A percentile compares a stretch with the other conserved stretches of the same genome.
Conservation (phyloP, 2,888 invertebrate genomes). For the Hydrotaea diabolus region DNA sequence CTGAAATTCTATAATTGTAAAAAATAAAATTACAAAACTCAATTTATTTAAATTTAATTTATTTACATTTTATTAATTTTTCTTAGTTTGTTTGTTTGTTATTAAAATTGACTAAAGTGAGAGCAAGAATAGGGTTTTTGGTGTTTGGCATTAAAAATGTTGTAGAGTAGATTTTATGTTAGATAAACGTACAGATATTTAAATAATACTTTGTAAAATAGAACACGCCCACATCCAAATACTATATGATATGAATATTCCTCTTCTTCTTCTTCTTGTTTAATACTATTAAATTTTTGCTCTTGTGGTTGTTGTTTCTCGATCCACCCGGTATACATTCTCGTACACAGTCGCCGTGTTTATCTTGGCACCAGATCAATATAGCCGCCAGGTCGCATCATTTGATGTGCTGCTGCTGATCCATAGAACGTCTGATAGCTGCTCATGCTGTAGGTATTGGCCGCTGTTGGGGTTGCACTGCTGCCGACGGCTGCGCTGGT, state of each 20-base stretch:
- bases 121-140: not conserved
- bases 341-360: conserved; percentile 37
- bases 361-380: conserved; percentile 80
- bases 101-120: conserved; percentile 38
- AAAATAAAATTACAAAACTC: too few species aligned
- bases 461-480: conserved; percentile 48
- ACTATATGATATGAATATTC: conserved; percentile 12
- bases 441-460: conserved; percentile 77
- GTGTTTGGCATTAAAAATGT: not conserved
- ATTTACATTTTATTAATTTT: conserved; percentile 15
- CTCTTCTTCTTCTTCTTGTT: not conserved
- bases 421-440: conserved; percentile 79
- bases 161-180: conserved; percentile 43
- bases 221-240: conserved; percentile 21
- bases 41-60: not conserved
- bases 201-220: conserved; percentile 5
- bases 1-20: too few species aligned
- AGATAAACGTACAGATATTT: conserved; percentile 35
- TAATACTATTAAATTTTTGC: conserved; percentile 49
- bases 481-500: conserved; percentile 62
- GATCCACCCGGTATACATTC: not conserved
- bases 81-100: conserved; percentile 13
- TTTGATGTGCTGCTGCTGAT: conserved; percentile 77
- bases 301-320: not conserved
- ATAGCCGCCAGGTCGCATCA: conserved; percentile 79